Evolutionary conservation across 2,888 invertebrate genomes (phyloP), one percentile per base, ranked within the genome.

Genomic region (Stenichneumon culpator): DNA sequence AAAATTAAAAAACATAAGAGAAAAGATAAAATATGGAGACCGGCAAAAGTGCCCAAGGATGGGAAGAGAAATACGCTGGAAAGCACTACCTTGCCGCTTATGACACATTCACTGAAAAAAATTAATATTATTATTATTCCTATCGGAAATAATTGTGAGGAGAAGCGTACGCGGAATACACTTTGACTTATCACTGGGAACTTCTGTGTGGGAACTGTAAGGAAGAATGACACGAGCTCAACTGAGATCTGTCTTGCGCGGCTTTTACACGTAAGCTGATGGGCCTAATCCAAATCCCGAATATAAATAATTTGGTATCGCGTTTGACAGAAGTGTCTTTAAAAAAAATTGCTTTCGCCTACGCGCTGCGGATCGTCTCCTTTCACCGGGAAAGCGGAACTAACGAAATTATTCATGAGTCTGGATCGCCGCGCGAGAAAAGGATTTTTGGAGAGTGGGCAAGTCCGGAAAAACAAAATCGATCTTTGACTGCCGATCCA

Each of bases 1-100:
- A 63, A 63, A 32, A 63, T 63, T 63, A 63, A 63, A 63, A 28
- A 63, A 32, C n/a, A 63, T 32, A 28, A 16, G 14, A 6, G 16
- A 25, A 5, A 25, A 57, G 57, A 57, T 57, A 57, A 57, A 57
- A 22, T 22, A 57, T 57, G 57, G 25, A 57, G 22, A 25, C 57
- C 25, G 22, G 57, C 11, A 22, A 57, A 57, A 57, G 22, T 22
- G 14, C 22, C 57, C 11, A 11, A 57, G 25, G 57, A 57, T 57
- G 57, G 22, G 11, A 57, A 25, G 25, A 57, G 57, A 14, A 25
- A 57, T 22, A 57, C 44, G 44, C 25, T 25, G 22, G 25, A 57
- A 22, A 22, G 25, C 57, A 11, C 3, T 57, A 14, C 22, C 25
- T 25, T 57, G 57, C 11, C 22, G 54, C 22, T 9, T 9, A 47